Evolutionary conservation across 2,797 vertebrate genomes (phyloP), one percentile per base, ranked within the genome.

Genomic region (Coilia nasus): DNA sequence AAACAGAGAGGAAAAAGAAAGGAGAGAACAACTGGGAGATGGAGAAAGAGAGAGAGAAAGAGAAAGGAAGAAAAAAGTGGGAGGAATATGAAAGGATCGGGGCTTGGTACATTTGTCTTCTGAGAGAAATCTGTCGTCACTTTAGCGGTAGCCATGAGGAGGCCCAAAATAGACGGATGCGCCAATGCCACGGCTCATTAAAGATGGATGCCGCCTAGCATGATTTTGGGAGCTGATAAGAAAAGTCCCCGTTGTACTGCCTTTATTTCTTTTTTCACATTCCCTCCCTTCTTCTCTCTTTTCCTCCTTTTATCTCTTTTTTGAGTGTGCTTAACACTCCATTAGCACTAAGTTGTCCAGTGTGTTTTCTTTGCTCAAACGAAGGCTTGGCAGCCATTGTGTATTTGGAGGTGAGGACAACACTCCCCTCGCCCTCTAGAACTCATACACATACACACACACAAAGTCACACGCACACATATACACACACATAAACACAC

Each of bases 71-170:
- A 56, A 6, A 10, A 46, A 59, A 0, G 10, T 28, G n/a, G 28
- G 67, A 78, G 47, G 88, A 89, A 81, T 81, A 87, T 64, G 60
- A 87, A 64, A 91, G 93, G 83, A 89, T 81, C 83, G 35, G 50
- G 84, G 86, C 78, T 85, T 82, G 85, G 87, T 80, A 85, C 87
- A 83, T 88, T 83, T 90, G 91, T 91, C 88, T 90, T 84, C 83
- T 87, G 85, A 91, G 90, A 89, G 92, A 91, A 91, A 94, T 91
- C 91, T 93, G 91, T 93, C 92, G 91, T 86, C 90, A 82, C 82
- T 85, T 85, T 25, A 59, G 88, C 56, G 41, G 84, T 82, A 83
- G 86, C 85, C 90, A 86, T 81, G 28, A 88, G 88, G 90, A 88
- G 89, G 80, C 88, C 87, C 81, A 25, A 91, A 91, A 92, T 81